Base-by-base conservation (phyloP, 2,888 invertebrate species). In the Beris morrisii region DNA sequence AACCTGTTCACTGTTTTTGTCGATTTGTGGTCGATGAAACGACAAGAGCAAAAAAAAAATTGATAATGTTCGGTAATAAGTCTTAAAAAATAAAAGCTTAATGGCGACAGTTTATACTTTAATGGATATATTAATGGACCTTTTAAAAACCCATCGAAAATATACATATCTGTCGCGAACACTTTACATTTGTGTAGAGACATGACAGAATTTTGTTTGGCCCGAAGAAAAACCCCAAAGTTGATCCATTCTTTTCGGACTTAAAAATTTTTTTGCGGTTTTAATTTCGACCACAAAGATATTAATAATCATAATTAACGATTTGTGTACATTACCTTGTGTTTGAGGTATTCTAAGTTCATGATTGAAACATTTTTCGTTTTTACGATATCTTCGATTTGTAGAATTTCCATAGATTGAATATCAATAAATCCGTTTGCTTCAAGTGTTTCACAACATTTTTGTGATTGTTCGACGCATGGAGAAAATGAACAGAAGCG, bases 391-490 rank as follows among this genome's bases (percentile, higher is more conserved):
- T 89, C 84, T 74, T 92, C 90, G 6, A 88, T 86, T 80, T 93
- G 92, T 70, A 95, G 82, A 71, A 95, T 90, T 80, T 98, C 97
- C 81, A 92, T 84, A 0, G 96, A 96, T 73, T 87, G 85, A 64
- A 97, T 83, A 73, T 95, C 93, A 66, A 89, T 86, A 79, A 97
- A 97, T 5, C 93, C 93, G 52, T 86, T 78, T 45, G 87, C 83
- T 64, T 85, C 82, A 38, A 99, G 83, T 30, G 85, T 85, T 46
- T 84, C 79, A 77, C 92, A 94, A 7, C 93, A 94, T 69, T 90
- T 87, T 81, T 97, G 97, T 0, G 97, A 97, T 85, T 99, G 99
- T 81, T 99, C 99, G 72, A 99, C 97, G 81, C 99, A 99, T 0
- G 99, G 99, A 0, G 98, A 98, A 82, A 99, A 99, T 0, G 96